Evolutionary conservation across 2,113 vertebrate genomes (phyloP), one percentile per base, ranked within the genome.

Genomic region (Gopherus flavomarginatus): DNA sequence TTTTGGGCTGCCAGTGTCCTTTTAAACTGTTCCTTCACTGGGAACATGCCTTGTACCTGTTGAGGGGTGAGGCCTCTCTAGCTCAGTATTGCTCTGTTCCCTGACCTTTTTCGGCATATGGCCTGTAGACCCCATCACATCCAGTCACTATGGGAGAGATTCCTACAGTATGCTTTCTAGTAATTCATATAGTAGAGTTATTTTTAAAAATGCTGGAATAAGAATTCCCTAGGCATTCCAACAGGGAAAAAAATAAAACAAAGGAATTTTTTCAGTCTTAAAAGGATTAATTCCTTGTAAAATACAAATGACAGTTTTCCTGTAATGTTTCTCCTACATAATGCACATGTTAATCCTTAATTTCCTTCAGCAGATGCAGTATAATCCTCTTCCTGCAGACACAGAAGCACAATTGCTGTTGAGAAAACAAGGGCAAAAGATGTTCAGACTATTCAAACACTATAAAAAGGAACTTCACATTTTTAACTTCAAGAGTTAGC

Each of bases 201-300:
- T 53, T 53, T 53, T 53, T 3, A 53, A 53, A 53, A 53, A 21
- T 53, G 53, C 53, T 53, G 53, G 53, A 17, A 8, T 2, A 56
- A 93, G 82, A 86, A 94, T 87, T 95, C 95, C 86, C 80, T 26
- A 83, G 29, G 47, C 82, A 6, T 89, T 97, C 93, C 90, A 93
- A 94, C 75, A 85, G 26, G 77, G 49, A 52, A 38, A 54, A 81
- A 82, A 81, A 57, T 24, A 83, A 90, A 95, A 81, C 2, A 47
- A 78, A 92, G 87, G 89, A 90, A 95, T 86, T 95, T 85, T 84
- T 96, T 95, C 90, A 95, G 90, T 83, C 90, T 97, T 97, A 97
- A 97, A 26, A 95, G 95, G 93, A 97, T 97, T 97, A 97, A 95
- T 95, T 97, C 95, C 86, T 95, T 96, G 94, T 95, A 90, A 98